Conservation (phyloP, 2,888 invertebrate species). For the Synanthedon andrenaeformis region DNA sequence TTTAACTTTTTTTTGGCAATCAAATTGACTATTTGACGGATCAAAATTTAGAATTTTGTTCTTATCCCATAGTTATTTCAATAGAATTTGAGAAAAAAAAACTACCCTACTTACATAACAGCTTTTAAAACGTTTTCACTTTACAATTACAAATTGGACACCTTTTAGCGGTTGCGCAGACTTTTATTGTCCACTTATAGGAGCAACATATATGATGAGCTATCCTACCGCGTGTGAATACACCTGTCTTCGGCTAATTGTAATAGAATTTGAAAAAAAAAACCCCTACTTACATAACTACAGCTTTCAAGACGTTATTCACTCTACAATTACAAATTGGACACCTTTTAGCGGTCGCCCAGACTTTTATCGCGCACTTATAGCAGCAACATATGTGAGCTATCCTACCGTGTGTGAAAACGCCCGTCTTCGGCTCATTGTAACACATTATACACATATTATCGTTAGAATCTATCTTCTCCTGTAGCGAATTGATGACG, state of each 20-base stretch:
- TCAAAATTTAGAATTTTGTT: no score
- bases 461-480: conserved; percentile 30
- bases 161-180: conserved; percentile 72
- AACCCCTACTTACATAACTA: conserved; percentile 44
- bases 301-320: conserved; percentile 74
- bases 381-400: conserved; percentile 80
- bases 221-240: conserved; percentile 75
- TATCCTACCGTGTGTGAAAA: conserved; percentile 75
- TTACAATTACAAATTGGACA: conserved; percentile 79
- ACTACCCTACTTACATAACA: conserved; percentile 8
- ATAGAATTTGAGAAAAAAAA: neutral
- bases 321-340: conserved; percentile 78
- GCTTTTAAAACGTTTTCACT: conserved; percentile 76
- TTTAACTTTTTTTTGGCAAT: no score
- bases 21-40: no score
- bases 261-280: conserved; percentile 19
- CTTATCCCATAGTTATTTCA: neutral
- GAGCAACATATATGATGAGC: conserved; percentile 78
- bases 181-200: conserved; percentile 76
- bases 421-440: conserved; percentile 73
- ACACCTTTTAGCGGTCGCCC: conserved; percentile 73
- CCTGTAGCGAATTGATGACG: conserved; percentile 27
- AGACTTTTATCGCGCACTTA: conserved; percentile 75
- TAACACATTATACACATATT: conserved; percentile 73
- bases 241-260: conserved; percentile 73